Conservation (phyloP, 2,797 vertebrate species). For the Siniperca scherzeri region DNA sequence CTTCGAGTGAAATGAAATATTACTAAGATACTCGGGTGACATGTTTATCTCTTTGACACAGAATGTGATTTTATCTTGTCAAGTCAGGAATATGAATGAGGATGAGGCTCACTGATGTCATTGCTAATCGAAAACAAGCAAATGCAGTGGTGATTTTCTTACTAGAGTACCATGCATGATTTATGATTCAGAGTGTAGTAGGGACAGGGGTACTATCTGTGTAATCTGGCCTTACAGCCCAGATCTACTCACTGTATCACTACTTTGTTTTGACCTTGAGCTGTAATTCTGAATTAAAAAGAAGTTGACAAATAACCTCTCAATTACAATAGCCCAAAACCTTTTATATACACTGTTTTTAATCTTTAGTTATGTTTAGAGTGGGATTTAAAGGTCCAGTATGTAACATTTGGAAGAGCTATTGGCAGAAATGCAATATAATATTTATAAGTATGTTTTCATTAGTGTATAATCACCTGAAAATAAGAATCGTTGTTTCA, state of each 20-base stretch:
- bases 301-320: constrained; percentile 25
- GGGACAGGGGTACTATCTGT: constrained; percentile 40
- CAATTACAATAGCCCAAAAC: constrained; percentile 19
- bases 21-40: constrained; percentile 16
- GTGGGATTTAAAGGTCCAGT: constrained; percentile 8
- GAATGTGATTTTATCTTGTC: constrained; percentile 47
- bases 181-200: constrained; percentile 65
- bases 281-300: constrained; percentile 9
- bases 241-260: constrained; percentile 45
- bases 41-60: constrained; percentile 53
- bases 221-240: constrained; percentile 55
- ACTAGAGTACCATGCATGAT: constrained; percentile 65
- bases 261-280: constrained; percentile 65
- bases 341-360: constrained; percentile 26
- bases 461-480: too few species aligned
- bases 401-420: too few species aligned
- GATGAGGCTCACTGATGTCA: constrained; percentile 35
- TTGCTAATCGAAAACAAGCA: constrained; percentile 62
- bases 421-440: too few species aligned
- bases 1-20: constrained; percentile 25
- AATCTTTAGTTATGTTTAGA: constrained; percentile 35
- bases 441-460: too few species aligned
- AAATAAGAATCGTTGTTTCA: too few species aligned
- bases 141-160: constrained; percentile 54
- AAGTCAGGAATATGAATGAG: constrained; percentile 46